A percentile compares a stretch with the other conserved stretches of the same genome.
Evolutionary conservation across 2,888 invertebrate species (phyloP).

Genomic region (Dexiosoma caninum): DNA sequence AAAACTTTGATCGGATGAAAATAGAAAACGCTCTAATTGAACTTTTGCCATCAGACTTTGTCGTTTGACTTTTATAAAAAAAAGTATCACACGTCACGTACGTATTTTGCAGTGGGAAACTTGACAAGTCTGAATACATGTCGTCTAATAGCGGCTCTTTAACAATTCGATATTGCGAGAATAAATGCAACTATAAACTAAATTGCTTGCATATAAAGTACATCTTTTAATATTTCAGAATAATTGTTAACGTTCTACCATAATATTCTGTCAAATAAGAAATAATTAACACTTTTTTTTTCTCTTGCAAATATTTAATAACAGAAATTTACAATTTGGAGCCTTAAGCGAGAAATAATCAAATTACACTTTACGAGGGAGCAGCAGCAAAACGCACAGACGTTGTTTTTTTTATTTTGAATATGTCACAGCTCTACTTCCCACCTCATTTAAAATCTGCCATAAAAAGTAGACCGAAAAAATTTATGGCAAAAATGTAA

Average conservation of each 20-base stretch:
- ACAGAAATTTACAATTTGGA: background rate
- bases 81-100: too few species aligned
- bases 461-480: background rate
- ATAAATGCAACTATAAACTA: too few species aligned
- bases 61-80: too few species aligned
- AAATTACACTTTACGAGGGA: constrained; percentile 46
- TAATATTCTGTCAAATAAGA: background rate
- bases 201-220: background rate
- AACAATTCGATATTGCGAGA: too few species aligned
- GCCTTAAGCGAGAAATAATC: constrained; percentile 43
- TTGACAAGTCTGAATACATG: too few species aligned
- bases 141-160: too few species aligned
- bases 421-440: background rate
- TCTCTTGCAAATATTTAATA: background rate
- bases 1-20: too few species aligned
- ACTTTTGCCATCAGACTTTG: too few species aligned
- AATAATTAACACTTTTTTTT: background rate
- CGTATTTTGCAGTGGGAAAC: too few species aligned
- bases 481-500: background rate
- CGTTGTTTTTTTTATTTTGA: background rate
- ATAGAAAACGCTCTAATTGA: too few species aligned
- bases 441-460: background rate
- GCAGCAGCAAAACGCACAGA: background rate
- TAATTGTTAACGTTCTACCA: background rate
- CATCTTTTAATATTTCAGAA: background rate